Conservation (phyloP, 2,797 vertebrate species). For the Poeciliopsis infans region DNA sequence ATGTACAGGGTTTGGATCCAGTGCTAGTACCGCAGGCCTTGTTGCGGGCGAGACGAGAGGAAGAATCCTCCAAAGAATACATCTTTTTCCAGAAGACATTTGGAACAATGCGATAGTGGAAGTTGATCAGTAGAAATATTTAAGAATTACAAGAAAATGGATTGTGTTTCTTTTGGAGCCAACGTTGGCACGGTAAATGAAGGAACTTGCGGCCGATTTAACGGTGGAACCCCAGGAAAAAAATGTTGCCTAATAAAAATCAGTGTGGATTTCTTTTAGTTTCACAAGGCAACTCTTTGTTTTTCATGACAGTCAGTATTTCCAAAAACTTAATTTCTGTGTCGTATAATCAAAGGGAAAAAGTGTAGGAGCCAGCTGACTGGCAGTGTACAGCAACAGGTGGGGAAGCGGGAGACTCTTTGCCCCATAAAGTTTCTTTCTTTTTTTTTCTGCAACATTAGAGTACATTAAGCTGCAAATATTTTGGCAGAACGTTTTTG, state of each 20-base stretch:
- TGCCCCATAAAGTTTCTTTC: neutral
- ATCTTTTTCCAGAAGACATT: too few species aligned
- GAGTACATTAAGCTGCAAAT: neutral
- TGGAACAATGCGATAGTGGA: too few species aligned
- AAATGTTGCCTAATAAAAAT: neutral
- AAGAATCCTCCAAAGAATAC: too few species aligned
- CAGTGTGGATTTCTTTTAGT: neutral
- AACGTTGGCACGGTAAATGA: neutral
- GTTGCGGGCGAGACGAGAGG: too few species aligned
- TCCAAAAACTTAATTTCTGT: neutral
- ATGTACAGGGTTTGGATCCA: too few species aligned
- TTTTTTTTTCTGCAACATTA: neutral
- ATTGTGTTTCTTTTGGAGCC: neutral
- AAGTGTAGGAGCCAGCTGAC: conserved; percentile 3
- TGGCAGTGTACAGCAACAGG: neutral
- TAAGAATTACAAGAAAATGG: neutral
- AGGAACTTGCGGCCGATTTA: too few species aligned
- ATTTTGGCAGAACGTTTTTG: neutral
- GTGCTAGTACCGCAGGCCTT: too few species aligned
- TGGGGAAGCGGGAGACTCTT: neutral
- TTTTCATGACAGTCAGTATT: neutral
- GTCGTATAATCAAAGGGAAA: neutral
- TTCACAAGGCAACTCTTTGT: neutral
- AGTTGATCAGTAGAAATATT: neutral
- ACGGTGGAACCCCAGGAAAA: too few species aligned